phyloP scores from a whole-genome alignment of 2,113 vertebrate genomes.

The Scortum barcoo region DNA sequence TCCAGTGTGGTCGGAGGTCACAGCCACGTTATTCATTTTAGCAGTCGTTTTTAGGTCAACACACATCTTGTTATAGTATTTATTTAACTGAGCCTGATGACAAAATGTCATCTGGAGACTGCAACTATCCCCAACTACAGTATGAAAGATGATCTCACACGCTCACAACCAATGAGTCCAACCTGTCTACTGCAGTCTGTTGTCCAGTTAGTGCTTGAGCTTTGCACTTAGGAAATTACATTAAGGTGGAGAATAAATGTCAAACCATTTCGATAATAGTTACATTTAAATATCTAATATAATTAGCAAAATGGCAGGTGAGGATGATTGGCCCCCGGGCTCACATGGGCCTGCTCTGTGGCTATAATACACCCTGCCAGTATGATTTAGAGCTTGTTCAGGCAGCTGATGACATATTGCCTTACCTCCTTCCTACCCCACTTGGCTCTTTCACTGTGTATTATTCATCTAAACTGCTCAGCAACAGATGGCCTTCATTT shows the following conservation, averaged over 20 bases:
- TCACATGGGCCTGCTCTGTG: conserved; percentile 37
- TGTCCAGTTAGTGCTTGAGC: neutral
- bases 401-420: conserved; percentile 47
- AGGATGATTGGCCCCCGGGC: conserved; percentile 30
- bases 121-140: neutral
- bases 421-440: conserved; percentile 50
- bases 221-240: neutral
- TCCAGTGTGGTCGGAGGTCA: neutral
- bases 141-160: neutral
- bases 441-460: conserved; percentile 48
- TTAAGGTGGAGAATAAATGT: neutral
- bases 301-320: neutral
- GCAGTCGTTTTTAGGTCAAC: neutral
- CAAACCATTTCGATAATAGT: neutral
- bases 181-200: neutral
- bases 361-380: conserved; percentile 51
- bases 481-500: conserved; percentile 59
- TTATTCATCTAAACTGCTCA: conserved; percentile 62
- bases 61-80: neutral
- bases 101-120: neutral
- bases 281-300: conserved; percentile 9
- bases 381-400: conserved; percentile 55
- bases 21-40: neutral
- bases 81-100: neutral
- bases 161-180: neutral